Percentiles rank a stretch among this genome's conserved stretches.
Conservation (phyloP, 2,797 vertebrate species). For the Leptodactylus fallax region DNA sequence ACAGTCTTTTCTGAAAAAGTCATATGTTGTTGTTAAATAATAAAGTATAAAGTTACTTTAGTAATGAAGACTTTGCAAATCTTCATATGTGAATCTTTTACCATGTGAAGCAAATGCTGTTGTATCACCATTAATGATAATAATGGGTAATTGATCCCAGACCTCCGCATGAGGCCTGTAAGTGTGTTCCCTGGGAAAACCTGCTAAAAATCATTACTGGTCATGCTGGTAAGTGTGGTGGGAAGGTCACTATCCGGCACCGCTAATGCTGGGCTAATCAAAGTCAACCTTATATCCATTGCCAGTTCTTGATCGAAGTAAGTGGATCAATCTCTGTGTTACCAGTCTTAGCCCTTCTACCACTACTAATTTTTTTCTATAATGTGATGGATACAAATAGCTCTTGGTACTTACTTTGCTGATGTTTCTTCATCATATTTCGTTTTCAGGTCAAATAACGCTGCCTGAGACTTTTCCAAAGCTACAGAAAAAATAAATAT, state of each 20-base stretch:
- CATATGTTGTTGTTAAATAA: neutral
- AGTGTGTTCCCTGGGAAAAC: neutral
- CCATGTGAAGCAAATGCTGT: neutral
- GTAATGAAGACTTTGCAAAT: neutral
- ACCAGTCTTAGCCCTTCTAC: too few species aligned
- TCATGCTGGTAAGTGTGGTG: slow-evolving; percentile 8
- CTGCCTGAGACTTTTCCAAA: slow-evolving; percentile 96
- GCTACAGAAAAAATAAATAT: slow-evolving; percentile 77
- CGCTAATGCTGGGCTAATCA: neutral
- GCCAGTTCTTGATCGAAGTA: neutral
- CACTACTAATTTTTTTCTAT: neutral
- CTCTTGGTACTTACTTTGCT: slow-evolving; percentile 88
- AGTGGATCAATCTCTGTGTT: neutral
- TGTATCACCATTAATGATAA: neutral
- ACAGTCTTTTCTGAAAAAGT: neutral
- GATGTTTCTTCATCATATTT: slow-evolving; percentile 98
- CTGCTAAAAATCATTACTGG: neutral
- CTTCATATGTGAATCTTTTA: neutral
- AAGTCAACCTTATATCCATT: neutral
- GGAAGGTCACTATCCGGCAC: neutral
- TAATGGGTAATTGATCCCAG: neutral
- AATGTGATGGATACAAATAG: neutral
- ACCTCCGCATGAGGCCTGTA: slow-evolving; percentile 3
- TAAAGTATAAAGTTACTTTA: neutral
- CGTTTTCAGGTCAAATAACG: slow-evolving; percentile 99